Conservation (phyloP, 1,140 invertebrate species). For the Polypedilum vanderplanki region DNA sequence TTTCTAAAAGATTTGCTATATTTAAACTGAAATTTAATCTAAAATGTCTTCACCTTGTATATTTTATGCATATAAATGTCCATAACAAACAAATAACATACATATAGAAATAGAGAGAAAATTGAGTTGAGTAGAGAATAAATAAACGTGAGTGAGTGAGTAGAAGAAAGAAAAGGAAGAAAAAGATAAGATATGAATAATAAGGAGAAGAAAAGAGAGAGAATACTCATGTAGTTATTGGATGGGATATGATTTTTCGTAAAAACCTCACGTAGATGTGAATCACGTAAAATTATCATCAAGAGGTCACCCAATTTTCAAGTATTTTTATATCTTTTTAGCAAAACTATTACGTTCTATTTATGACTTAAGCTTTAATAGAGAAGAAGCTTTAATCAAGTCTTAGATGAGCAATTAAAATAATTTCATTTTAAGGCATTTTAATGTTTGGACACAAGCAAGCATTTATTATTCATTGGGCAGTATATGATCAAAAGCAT, state of each 20-base stretch:
- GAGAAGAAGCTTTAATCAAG: too few relatives aligned
- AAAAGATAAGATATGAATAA: constrained; percentile 19
- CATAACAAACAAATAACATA: not conserved
- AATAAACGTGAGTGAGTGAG: not conserved
- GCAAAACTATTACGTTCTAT: not conserved
- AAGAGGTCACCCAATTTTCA: constrained; percentile 8
- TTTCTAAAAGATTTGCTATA: too few relatives aligned
- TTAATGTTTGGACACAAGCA: not conserved
- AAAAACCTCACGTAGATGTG: constrained; percentile 11
- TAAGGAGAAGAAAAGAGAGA: not conserved
- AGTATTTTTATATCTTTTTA: not conserved
- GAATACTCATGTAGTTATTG: not conserved
- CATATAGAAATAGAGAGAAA: not conserved
- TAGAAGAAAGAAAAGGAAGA: not conserved
- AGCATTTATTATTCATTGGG: not conserved
- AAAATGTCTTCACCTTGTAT: too few relatives aligned
- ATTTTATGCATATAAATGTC: too few relatives aligned
- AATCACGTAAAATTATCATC: constrained; percentile 13
- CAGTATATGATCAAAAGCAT: not conserved
- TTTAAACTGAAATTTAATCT: too few relatives aligned
- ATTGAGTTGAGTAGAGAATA: not conserved
- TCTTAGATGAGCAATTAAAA: not conserved
- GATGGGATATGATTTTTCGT: not conserved
- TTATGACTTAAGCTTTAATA: not conserved
- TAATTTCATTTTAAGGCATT: not conserved